Evolutionary conservation across 2,113 vertebrate species (phyloP).

Genomic region (Hyaena hyaena): DNA sequence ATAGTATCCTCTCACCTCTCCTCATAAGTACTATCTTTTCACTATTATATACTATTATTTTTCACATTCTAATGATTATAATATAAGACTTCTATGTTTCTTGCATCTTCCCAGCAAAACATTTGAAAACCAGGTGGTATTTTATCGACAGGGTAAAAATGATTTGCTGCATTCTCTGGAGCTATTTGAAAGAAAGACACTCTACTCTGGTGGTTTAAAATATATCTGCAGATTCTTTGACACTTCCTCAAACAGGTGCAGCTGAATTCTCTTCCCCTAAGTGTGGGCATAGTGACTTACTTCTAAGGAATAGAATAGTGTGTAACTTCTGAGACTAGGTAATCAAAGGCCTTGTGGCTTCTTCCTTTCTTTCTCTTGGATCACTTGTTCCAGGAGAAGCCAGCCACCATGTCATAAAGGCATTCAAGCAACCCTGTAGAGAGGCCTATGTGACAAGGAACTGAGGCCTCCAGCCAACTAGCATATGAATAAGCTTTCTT

Average conservation of each 20-base stretch:
- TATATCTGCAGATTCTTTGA: background rate
- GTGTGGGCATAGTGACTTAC: background rate
- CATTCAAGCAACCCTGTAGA: background rate
- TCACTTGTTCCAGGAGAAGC: background rate
- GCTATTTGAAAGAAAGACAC: background rate
- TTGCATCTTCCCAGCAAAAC: background rate
- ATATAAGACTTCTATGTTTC: background rate
- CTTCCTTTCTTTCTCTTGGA: background rate
- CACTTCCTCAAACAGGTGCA: background rate
- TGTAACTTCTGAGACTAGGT: background rate
- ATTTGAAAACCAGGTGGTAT: background rate
- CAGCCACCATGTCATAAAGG: background rate
- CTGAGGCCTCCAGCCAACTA: background rate
- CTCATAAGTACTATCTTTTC: background rate
- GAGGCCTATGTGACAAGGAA: background rate
- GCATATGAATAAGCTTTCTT: background rate
- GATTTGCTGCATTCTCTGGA: constrained; percentile 18
- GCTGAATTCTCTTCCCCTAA: background rate
- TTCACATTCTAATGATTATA: background rate
- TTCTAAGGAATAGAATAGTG: background rate
- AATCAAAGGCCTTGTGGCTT: background rate
- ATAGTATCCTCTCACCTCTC: background rate
- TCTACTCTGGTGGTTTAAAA: background rate
- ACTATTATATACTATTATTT: background rate
- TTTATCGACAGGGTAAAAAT: background rate